phyloP scores from a whole-genome alignment of 1,140 invertebrate genomes.

The Nilaparvata lugens region DNA sequence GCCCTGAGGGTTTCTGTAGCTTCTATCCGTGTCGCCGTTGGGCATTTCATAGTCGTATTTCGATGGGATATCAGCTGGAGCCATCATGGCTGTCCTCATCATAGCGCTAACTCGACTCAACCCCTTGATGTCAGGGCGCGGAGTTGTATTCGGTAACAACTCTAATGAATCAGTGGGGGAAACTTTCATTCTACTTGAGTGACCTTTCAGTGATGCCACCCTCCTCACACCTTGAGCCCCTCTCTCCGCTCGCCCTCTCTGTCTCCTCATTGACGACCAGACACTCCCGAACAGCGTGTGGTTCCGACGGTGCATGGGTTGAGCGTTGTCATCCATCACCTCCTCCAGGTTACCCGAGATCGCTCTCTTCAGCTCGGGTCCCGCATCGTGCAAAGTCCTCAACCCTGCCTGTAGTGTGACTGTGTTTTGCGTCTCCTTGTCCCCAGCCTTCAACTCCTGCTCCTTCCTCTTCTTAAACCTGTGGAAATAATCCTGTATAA shows the following conservation, averaged over 20 bases:
- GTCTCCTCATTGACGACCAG: conserved; percentile 78
- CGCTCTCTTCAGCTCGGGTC: conserved; percentile 92
- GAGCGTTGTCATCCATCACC: conserved; percentile 75
- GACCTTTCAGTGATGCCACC: no score
- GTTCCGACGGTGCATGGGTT: conserved; percentile 95
- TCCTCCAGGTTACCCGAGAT: conserved; percentile 95
- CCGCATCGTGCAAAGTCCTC: conserved; percentile 94
- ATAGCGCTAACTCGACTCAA: no score
- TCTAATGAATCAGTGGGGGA: no score
- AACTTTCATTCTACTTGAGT: no score
- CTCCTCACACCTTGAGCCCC: no score
- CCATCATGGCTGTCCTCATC: no score
- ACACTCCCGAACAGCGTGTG: conserved; percentile 93
- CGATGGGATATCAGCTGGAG: no score
- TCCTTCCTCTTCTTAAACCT: conserved; percentile 99
- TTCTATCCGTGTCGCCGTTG: no score
- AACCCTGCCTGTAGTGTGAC: conserved; percentile 87
- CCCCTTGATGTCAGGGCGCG: no score
- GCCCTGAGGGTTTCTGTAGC: no score
- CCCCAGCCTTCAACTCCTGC: conserved; percentile 73
- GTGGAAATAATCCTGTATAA: conserved; percentile 99
- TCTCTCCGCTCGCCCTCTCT: conserved; percentile 32
- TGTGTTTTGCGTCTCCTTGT: conserved; percentile 63
- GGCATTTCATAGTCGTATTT: no score
- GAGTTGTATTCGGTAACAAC: no score